phyloP scores from a whole-genome alignment of 2,888 invertebrate species.

The Pseudococcus jackbeardsleyi region DNA sequence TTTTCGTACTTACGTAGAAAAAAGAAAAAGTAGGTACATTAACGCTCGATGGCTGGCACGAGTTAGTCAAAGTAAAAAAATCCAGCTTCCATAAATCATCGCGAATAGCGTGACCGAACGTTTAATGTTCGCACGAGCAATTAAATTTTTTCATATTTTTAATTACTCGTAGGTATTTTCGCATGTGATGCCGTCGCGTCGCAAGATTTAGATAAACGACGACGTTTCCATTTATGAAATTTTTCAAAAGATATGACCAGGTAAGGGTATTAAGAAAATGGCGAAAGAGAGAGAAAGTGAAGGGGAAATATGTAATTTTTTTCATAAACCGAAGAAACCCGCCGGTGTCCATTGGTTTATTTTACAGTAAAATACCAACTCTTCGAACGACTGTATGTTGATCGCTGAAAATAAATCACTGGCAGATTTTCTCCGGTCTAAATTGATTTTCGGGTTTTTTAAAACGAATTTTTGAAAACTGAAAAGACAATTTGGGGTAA shows the following conservation, averaged over 20 bases:
- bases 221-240: not conserved
- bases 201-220: not conserved
- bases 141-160: conserved; percentile 35
- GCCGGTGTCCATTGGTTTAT: no score
- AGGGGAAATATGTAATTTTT: no score
- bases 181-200: conserved; percentile 20
- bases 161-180: conserved; percentile 7
- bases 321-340: no score
- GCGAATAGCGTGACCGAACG: conserved; percentile 30
- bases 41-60: not conserved
- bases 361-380: no score
- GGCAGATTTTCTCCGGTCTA: no score
- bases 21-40: not conserved
- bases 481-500: no score
- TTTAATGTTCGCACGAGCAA: conserved; percentile 25
- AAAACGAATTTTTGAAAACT: no score
- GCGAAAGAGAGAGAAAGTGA: no score
- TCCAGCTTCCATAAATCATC: conserved; percentile 26
- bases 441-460: no score
- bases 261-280: not conserved
- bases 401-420: no score
- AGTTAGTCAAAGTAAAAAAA: conserved; percentile 29
- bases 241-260: not conserved
- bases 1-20: not conserved
- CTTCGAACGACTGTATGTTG: no score